These are phyloP conservation scores for Epinephelus fuscoguttatus DNA, from an alignment of 2,113 vertebrate genomes.

Conservation along the genomic window DNA sequence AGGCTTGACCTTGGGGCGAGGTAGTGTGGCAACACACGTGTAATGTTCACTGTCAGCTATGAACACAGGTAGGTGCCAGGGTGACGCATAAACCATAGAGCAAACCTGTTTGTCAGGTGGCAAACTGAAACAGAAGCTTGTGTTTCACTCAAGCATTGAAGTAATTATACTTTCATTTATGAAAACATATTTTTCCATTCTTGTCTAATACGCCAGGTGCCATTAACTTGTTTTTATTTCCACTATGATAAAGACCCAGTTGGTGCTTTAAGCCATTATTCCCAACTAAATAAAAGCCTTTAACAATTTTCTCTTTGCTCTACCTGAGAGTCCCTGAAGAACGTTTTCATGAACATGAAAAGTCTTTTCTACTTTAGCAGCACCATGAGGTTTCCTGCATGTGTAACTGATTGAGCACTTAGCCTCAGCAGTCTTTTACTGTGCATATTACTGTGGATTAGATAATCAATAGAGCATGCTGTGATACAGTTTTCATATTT, in stretches of 20 bases:
- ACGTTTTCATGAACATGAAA: background rate
- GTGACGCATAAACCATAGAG: background rate
- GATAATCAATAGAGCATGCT: conserved; percentile 1
- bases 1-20: conserved; percentile 58
- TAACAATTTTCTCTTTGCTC: background rate
- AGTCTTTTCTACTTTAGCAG: conserved; percentile 7
- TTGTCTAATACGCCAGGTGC: background rate
- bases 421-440: background rate
- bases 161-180: background rate
- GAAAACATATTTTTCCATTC: background rate
- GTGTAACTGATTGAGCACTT: background rate
- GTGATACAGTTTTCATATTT: background rate
- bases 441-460: background rate
- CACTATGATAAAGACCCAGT: background rate
- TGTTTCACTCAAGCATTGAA: background rate
- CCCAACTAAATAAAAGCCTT: background rate
- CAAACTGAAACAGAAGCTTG: background rate
- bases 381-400: background rate
- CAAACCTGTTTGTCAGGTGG: background rate
- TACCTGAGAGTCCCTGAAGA: background rate
- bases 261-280: background rate
- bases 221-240: background rate
- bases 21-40: background rate
- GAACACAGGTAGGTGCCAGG: conserved; percentile 2
- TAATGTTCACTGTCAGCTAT: conserved; percentile 9